Evolutionary conservation across 2,797 vertebrate genomes (phyloP), one percentile per base, ranked within the genome.

Genomic region (Choloepus didactylus): DNA sequence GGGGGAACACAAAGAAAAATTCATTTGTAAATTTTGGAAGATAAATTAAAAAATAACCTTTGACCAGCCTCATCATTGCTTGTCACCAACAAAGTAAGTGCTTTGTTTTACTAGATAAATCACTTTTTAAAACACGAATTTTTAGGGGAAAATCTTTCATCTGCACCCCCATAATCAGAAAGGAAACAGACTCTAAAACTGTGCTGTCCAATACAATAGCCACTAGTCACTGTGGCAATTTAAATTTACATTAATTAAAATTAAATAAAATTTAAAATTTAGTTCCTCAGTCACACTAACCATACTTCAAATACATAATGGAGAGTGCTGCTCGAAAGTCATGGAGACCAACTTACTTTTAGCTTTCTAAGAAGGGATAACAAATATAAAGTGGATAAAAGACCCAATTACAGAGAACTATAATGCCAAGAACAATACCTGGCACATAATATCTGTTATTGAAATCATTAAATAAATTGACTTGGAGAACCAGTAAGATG

Each of bases 91-190:
- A 41, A 25, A 59, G 49, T 49, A 69, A 67, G 6, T 51, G 49
- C 25, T 51, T 31, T 76, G 18, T 62, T 49, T 72, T 81, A 76
- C 35, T 64, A 73, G 51, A 41, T 72, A 87, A 79, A 83, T 23
- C 41, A 56, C 10, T 75, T 73, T 89, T 54, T 23, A 95, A 44
- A 44, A 82, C 66, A 14, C 56, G 23, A 79, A 66, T 66, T 79
- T 95, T 91, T 75, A 76, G n/a, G 31, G 69, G 19, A 12, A 51
- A 83, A 76, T 46, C 66, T 87, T 95, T 90, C 77, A 86, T 82
- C 59, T 90, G 38, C 81, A 94, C 46, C 23, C 56, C 15, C 76
- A 93, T 5, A 94, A 29, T 27, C 31, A 86, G 77, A 79, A 87
- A 76, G 35, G 12, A 91, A 93, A 76, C 3, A 49, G 56, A 54